Percentiles rank a stretch among this genome's conserved stretches.
Conservation (phyloP, 1,140 invertebrate species). For the Phthorimaea operculella region DNA sequence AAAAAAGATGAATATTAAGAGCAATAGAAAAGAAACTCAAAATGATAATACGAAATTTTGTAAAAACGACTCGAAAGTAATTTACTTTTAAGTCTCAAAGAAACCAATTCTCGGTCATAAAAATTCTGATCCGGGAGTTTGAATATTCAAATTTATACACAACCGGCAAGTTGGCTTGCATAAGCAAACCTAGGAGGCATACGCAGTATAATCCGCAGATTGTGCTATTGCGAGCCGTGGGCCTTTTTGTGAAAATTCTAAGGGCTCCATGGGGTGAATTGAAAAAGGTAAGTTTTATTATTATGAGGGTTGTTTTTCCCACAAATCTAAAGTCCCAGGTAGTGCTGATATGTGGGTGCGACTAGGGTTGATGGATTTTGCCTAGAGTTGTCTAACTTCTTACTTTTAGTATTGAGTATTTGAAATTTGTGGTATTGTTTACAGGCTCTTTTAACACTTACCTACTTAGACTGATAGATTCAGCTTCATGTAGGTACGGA, state of each 20-base stretch:
- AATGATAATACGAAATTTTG: background rate
- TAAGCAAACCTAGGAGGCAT: conserved; percentile 29
- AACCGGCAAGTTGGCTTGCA: conserved; percentile 27
- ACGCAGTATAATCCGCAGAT: conserved; percentile 29
- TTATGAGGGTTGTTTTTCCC: background rate
- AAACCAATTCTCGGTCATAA: conserved; percentile 5
- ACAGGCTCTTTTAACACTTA: too few species aligned
- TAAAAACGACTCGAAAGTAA: background rate
- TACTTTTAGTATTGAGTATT: too few species aligned
- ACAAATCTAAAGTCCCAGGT: too few species aligned
- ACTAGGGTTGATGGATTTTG: too few species aligned
- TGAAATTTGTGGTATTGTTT: too few species aligned
- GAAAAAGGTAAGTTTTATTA: background rate
- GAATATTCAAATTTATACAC: conserved; percentile 36
- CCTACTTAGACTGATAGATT: too few species aligned
- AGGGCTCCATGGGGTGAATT: background rate
- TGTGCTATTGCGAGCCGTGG: too few species aligned
- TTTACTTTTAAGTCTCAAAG: background rate
- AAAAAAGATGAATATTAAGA: too few species aligned
- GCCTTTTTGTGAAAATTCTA: background rate
- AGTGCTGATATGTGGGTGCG: too few species aligned
- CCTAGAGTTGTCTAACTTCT: too few species aligned
- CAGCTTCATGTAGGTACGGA: too few species aligned
- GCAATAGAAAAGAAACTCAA: background rate
- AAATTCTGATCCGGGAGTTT: conserved; percentile 22